Conservation (phyloP, 1,140 invertebrate species). For the Physella acuta region DNA sequence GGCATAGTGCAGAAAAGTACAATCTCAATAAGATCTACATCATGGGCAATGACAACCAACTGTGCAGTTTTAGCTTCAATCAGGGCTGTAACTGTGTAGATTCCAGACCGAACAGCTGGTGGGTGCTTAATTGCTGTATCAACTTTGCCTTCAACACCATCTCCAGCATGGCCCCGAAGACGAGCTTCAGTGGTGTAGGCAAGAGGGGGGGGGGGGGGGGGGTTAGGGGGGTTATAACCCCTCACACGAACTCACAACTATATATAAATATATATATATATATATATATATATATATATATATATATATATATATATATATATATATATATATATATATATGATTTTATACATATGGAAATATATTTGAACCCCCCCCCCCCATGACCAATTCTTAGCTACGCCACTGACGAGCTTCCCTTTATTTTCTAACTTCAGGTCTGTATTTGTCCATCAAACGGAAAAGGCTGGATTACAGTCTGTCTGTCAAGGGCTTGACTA, state of each 20-base stretch:
- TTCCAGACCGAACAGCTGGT: conserved; percentile 75
- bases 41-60: conserved; percentile 96
- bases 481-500: conserved; percentile 86
- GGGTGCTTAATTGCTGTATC: neutral
- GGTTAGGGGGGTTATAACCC: no score
- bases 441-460: conserved; percentile 95
- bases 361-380: no score
- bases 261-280: no score
- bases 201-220: no score
- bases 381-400: no score
- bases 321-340: no score
- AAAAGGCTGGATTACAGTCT: conserved; percentile 93
- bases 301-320: no score
- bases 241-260: no score
- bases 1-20: conserved; percentile 94
- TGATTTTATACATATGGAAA: no score
- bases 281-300: no score
- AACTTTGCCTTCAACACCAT: neutral
- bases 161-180: neutral
- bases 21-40: conserved; percentile 98
- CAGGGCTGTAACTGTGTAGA: conserved; percentile 92
- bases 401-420: conserved; percentile 87
- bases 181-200: no score
- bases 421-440: conserved; percentile 86
- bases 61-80: conserved; percentile 98